Percentiles rank a stretch among this genome's conserved stretches.
phyloP scores from a whole-genome alignment of 2,797 vertebrate genomes.

The Hemitrygon akajei region DNA sequence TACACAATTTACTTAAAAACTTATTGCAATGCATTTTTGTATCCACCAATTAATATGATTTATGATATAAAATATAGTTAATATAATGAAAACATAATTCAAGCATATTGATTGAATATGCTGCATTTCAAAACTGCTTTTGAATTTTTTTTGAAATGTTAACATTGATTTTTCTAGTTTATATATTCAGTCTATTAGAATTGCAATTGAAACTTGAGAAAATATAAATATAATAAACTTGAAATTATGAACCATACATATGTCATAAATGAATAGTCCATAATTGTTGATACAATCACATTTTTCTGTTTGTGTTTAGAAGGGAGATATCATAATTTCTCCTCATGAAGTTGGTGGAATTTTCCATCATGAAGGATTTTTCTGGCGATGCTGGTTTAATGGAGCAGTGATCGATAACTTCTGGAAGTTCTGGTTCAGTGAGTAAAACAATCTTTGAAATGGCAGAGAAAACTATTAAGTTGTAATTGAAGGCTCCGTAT shows the following conservation, averaged over 20 bases:
- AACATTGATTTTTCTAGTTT: background rate
- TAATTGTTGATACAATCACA: background rate
- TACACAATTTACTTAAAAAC: background rate
- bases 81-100: too few species aligned
- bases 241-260: background rate
- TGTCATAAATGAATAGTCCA: too few species aligned
- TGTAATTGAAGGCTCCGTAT: background rate
- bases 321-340: conserved; percentile 45
- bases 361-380: conserved; percentile 88
- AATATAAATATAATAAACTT: background rate
- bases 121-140: background rate
- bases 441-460: conserved; percentile 49
- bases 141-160: background rate
- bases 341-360: conserved; percentile 40
- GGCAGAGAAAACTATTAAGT: background rate
- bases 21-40: background rate
- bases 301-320: conserved; percentile 45
- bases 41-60: background rate
- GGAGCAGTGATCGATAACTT: conserved; percentile 56
- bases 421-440: conserved; percentile 87
- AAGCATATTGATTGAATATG: background rate
- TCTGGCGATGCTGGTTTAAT: conserved; percentile 83
- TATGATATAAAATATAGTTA: background rate
- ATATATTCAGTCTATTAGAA: background rate
- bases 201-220: background rate